phyloP scores from a whole-genome alignment of 2,113 vertebrate species.

The Ctenomys sociabilis region DNA sequence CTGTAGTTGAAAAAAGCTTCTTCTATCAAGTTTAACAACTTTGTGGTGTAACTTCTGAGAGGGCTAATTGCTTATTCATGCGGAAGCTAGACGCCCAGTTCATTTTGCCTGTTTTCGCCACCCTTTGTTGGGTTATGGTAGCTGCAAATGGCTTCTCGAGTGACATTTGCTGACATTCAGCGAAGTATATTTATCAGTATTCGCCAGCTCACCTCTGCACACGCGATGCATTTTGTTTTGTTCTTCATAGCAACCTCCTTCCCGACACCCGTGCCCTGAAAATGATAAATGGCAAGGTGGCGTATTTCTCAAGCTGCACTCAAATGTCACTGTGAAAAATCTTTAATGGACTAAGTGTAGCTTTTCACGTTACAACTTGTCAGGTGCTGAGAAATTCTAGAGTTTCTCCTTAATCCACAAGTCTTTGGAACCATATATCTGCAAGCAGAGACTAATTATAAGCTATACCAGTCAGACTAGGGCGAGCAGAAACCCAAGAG shows the following conservation, averaged over 20 bases:
- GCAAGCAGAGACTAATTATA: constrained; percentile 95
- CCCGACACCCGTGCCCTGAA: constrained; percentile 93
- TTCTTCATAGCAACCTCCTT: constrained; percentile 92
- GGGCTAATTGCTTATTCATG: constrained; percentile 98
- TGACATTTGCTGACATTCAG: constrained; percentile 99
- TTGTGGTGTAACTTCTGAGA: constrained; percentile 93
- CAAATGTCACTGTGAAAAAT: constrained; percentile 99
- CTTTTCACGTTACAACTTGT: constrained; percentile 99
- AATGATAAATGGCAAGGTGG: constrained; percentile 97
- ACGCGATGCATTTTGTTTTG: constrained; percentile 96
- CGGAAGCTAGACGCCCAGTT: constrained; percentile 93
- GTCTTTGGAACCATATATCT: constrained; percentile 91
- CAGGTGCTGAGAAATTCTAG: constrained; percentile 97
- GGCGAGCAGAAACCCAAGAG: constrained; percentile 89
- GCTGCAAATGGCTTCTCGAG: constrained; percentile 98
- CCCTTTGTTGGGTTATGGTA: constrained; percentile 93
- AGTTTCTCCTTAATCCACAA: constrained; percentile 90
- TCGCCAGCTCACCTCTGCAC: constrained; percentile 93
- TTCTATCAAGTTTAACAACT: constrained; percentile 94
- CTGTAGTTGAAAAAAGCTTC: constrained; percentile 83
- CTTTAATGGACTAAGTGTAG: constrained; percentile 99
- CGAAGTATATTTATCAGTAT: constrained; percentile 98
- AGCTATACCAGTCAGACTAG: constrained; percentile 92
- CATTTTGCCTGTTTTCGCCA: constrained; percentile 92
- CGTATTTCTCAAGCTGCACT: constrained; percentile 91